A percentile compares a stretch with the other conserved stretches of the same genome.
Conservation (phyloP, 1,140 invertebrate species). For the Pseudoatta argentina region DNA sequence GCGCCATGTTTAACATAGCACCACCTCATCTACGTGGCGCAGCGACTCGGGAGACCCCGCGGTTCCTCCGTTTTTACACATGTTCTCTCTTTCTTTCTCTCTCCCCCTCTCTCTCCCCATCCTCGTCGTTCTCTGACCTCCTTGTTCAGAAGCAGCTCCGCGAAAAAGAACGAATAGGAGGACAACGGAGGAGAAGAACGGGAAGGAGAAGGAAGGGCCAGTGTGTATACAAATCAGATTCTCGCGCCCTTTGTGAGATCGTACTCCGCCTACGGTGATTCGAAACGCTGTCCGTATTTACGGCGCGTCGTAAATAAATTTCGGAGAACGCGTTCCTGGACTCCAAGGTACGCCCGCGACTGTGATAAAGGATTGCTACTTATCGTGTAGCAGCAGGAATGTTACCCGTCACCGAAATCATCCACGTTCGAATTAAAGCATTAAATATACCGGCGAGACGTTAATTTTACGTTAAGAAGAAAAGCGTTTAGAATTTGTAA, state of each 20-base stretch:
- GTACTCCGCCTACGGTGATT: slow-evolving; percentile 74
- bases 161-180: slow-evolving; percentile 44
- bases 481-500: too few relatives aligned
- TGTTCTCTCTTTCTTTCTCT: slow-evolving; percentile 66
- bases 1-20: slow-evolving; percentile 86
- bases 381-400: slow-evolving; percentile 5
- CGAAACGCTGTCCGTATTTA: slow-evolving; percentile 65
- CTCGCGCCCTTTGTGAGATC: slow-evolving; percentile 77
- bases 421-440: background rate
- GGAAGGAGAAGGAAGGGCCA: slow-evolving; percentile 29
- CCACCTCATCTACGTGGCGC: slow-evolving; percentile 84
- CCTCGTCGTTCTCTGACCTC: slow-evolving; percentile 44
- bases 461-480: background rate
- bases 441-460: background rate
- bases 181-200: background rate
- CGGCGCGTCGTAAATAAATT: slow-evolving; percentile 68
- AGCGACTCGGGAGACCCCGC: slow-evolving; percentile 75
- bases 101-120: slow-evolving; percentile 30
- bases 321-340: slow-evolving; percentile 40
- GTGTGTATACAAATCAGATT: slow-evolving; percentile 80
- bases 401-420: slow-evolving; percentile 1
- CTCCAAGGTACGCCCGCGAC: slow-evolving; percentile 8
- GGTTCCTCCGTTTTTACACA: slow-evolving; percentile 79
- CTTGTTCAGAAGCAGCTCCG: slow-evolving; percentile 58
- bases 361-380: slow-evolving; percentile 5